Evolutionary conservation across 2,113 vertebrate genomes (phyloP).

Genomic region (Pycnonotus jocosus): DNA sequence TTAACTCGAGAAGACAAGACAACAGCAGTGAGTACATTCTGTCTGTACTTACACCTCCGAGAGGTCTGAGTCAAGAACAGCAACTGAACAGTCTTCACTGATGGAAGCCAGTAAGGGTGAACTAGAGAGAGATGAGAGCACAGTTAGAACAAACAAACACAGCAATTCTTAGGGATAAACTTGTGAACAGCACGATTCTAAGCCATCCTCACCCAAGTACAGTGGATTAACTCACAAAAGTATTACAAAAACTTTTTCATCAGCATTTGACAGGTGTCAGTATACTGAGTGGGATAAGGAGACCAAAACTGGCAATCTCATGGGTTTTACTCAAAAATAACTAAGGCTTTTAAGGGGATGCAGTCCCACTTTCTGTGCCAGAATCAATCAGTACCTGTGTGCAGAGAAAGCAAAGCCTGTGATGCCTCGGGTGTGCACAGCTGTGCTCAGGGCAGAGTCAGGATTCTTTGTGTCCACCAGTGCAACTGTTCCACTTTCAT

Average conservation of each 20-base stretch:
- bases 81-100: conserved; percentile 90
- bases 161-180: neutral
- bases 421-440: conserved; percentile 78
- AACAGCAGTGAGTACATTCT: neutral
- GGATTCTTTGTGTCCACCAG: conserved; percentile 81
- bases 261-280: neutral
- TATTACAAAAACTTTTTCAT: neutral
- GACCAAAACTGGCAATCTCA: neutral
- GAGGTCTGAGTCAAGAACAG: conserved; percentile 82
- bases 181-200: neutral
- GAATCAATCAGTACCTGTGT: conserved; percentile 75
- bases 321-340: neutral
- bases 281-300: neutral
- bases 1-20: neutral
- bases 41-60: conserved; percentile 83
- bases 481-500: conserved; percentile 84
- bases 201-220: neutral
- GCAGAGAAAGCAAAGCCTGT: conserved; percentile 83
- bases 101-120: conserved; percentile 83
- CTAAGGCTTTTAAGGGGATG: too few relatives aligned
- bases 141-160: neutral
- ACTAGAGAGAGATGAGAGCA: conserved; percentile 56
- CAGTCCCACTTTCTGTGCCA: neutral
- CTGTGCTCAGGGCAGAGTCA: conserved; percentile 59
- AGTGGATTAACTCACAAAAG: neutral